Evolutionary conservation across 2,888 invertebrate genomes (phyloP), one percentile per base, ranked within the genome.

Genomic region (Amphipyra tragopoginis): DNA sequence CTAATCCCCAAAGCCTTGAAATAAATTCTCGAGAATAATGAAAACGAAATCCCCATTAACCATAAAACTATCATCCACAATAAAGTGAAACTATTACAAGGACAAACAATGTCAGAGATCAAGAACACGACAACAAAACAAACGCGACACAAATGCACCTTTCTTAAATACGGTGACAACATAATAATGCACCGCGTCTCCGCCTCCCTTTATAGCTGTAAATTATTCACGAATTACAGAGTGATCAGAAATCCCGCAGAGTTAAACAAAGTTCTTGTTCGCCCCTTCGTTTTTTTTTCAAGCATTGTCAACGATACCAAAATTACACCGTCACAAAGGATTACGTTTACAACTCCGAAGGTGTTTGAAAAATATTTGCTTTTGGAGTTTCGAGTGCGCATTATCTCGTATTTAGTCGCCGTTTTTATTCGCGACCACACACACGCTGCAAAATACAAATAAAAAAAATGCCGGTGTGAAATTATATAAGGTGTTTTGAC

Each of bases 341-440:
- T 90, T 90, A 87, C 90, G 88, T 87, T 83, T 86, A 68, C 66
- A 79, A 80, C 85, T 79, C 82, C 81, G 44, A n/a, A 91, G 89
- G 91, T 93, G 93, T 94, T 94, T 94, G 93, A 93, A 92, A 93
- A 93, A 94, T 93, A 93, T 94, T 94, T 94, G 91, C 90, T 91
- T 77, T 79, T 78, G 54, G 51, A 65, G 77, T 87, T 86, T 93
- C 83, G 89, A 94, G 93, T 93, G 90, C 85, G 83, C 84, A 85
- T 90, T 91, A 89, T 90, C 75, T 80, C 58, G 85, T 83, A 81
- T 88, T 88, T 89, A 86, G 86, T 84, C 81, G 84, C 77, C 79
- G 78, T 82, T 84, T 86, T 89, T 89, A 89, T 90, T 88, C 87
- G 88, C 88, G 77, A 92, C 92, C 92, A 92, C 92, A 92, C 92